These are phyloP conservation scores for Unio delphinus DNA, from an alignment of 2,888 invertebrate species.

Conservation along the genomic window DNA sequence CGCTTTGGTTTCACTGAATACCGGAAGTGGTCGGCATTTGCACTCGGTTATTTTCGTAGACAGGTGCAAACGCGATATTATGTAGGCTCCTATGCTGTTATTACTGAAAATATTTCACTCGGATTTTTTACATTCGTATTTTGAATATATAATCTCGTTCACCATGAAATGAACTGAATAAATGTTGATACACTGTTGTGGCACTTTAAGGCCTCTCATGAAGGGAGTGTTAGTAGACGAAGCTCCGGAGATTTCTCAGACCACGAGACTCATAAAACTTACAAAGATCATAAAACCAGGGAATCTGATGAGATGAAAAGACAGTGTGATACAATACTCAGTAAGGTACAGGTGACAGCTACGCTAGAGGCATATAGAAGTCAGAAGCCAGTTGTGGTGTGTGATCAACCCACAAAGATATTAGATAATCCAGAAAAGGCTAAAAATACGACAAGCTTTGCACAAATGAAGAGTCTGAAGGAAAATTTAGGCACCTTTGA, in stretches of 20 bases:
- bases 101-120: too few relatives aligned
- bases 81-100: too few relatives aligned
- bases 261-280: conserved; percentile 67
- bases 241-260: conserved; percentile 67
- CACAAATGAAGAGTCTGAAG: conserved; percentile 78
- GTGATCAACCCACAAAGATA: conserved; percentile 12
- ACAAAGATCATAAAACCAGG: conserved; percentile 60
- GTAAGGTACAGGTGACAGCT: conserved; percentile 10
- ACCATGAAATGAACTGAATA: too few relatives aligned
- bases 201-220: conserved; percentile 47
- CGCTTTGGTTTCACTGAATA: too few relatives aligned
- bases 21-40: too few relatives aligned
- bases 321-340: conserved; percentile 3
- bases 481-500: conserved; percentile 66
- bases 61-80: too few relatives aligned
- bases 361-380: conserved; percentile 25
- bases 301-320: conserved; percentile 35
- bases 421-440: conserved; percentile 14
- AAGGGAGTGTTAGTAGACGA: conserved; percentile 58
- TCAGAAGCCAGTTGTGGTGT: conserved; percentile 35
- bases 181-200: too few relatives aligned
- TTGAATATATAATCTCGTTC: too few relatives aligned
- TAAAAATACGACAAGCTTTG: conserved; percentile 78
- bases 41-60: too few relatives aligned
- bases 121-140: too few relatives aligned